Percentiles rank a stretch among this genome's conserved stretches.
Conservation (phyloP, 2,797 vertebrate genomes). For the Phoebastria nigripes region DNA sequence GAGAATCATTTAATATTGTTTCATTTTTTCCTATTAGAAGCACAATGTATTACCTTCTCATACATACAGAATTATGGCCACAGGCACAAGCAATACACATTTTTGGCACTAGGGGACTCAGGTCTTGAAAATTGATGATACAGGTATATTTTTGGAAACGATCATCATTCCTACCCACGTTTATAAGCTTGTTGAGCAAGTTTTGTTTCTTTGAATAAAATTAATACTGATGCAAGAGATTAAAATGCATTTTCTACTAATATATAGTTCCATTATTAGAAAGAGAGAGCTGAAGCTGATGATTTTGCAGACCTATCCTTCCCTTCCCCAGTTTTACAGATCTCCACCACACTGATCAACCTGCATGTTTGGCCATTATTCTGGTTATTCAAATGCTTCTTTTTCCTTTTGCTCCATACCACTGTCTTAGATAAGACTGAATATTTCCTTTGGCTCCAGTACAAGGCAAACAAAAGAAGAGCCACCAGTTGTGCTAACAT, state of each 20-base stretch:
- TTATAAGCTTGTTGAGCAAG: neutral
- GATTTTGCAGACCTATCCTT: neutral
- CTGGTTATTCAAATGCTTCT: neutral
- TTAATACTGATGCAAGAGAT: neutral
- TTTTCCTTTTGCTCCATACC: neutral
- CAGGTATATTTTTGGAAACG: neutral
- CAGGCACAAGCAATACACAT: neutral
- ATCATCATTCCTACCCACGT: neutral
- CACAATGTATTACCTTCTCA: neutral
- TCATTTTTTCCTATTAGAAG: neutral
- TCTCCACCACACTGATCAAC: neutral
- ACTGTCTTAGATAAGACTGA: neutral
- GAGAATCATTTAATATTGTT: conserved; percentile 18
- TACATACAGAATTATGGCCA: neutral
- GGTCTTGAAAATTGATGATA: neutral
- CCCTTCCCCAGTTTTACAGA: neutral
- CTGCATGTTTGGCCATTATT: neutral
- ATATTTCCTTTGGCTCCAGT: neutral
- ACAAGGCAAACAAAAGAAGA: neutral
- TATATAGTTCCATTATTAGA: neutral
- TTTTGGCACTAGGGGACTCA: neutral
- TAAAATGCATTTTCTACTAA: neutral
- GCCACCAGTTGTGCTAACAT: neutral
- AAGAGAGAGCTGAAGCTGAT: neutral
- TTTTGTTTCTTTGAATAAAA: neutral